Evolutionary conservation across 2,797 vertebrate genomes (phyloP).

Genomic region (Phataginus tetradactyla): DNA sequence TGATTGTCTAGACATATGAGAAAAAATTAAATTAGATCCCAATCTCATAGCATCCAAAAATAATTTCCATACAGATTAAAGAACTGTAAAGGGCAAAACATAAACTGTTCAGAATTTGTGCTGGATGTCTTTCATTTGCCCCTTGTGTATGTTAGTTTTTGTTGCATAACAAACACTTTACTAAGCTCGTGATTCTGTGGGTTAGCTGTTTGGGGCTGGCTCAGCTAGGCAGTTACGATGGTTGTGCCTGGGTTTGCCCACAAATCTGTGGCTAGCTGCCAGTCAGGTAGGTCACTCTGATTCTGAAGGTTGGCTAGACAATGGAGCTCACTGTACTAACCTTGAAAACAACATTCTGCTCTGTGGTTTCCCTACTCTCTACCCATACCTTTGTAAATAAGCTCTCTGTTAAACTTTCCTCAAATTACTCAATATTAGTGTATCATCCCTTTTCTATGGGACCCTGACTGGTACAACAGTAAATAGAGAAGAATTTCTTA

Average conservation of each 20-base stretch:
- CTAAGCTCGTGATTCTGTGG: not conserved
- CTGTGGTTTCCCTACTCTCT: not conserved
- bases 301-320: not conserved
- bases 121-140: not conserved
- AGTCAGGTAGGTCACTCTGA: not conserved
- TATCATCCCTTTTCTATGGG: not conserved
- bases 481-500: conserved; percentile 7
- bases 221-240: not conserved
- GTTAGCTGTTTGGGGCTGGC: not conserved
- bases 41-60: not conserved
- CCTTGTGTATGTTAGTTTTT: not conserved
- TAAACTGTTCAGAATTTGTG: not conserved
- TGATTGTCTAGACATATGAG: not conserved
- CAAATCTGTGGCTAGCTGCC: not conserved
- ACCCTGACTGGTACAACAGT: not conserved
- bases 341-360: not conserved
- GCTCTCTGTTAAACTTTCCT: not conserved
- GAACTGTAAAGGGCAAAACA: not conserved
- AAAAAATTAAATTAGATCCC: conserved; percentile 17
- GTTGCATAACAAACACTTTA: not conserved
- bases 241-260: not conserved
- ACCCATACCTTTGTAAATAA: not conserved
- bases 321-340: not conserved
- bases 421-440: not conserved
- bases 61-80: not conserved